These are phyloP conservation scores for Vanessa cardui DNA, from an alignment of 2,888 invertebrate species.

Conservation along the genomic window DNA sequence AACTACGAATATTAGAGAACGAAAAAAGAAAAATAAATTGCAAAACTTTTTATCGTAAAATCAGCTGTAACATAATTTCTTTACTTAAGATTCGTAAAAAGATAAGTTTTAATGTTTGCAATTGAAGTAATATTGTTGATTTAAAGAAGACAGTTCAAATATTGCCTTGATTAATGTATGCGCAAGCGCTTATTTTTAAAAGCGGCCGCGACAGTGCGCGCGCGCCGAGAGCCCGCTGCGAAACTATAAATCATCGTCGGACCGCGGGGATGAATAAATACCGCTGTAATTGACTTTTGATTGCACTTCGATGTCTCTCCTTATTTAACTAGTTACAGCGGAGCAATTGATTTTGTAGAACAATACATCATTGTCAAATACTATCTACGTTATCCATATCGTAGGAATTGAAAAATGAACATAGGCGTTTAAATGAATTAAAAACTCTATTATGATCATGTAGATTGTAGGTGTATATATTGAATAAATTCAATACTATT, in stretches of 20 bases:
- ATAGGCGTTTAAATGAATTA: conserved; percentile 17
- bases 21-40: background rate
- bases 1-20: conserved; percentile 1
- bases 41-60: background rate
- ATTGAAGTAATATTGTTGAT: background rate
- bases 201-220: conserved; percentile 73
- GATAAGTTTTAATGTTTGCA: background rate
- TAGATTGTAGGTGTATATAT: too few relatives aligned
- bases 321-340: conserved; percentile 62
- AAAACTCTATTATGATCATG: too few relatives aligned
- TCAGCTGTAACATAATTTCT: background rate
- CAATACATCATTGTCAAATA: conserved; percentile 44
- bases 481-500: too few relatives aligned
- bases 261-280: conserved; percentile 73
- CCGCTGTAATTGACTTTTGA: conserved; percentile 80
- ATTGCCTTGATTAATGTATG: conserved; percentile 28
- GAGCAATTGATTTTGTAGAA: conserved; percentile 58
- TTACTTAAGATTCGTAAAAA: background rate
- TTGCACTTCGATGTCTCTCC: conserved; percentile 69
- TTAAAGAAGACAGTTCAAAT: conserved; percentile 6
- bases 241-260: conserved; percentile 79
- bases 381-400: conserved; percentile 27
- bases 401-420: background rate
- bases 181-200: conserved; percentile 66
- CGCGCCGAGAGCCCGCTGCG: conserved; percentile 74